These are phyloP conservation scores for Nasonia longicornis DNA, from an alignment of 1,140 invertebrate genomes.

Conservation along the genomic window DNA sequence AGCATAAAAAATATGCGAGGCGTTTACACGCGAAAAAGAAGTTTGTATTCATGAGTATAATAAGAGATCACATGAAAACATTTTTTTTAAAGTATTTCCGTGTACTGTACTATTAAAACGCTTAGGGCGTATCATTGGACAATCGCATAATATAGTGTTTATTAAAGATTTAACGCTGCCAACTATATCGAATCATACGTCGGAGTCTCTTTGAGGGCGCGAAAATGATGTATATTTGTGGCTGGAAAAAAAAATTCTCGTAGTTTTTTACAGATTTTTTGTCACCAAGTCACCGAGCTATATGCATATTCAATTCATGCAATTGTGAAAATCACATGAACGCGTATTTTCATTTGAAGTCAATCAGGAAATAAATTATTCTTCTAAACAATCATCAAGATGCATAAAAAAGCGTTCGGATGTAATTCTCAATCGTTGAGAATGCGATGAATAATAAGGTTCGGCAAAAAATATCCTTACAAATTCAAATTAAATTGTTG, in stretches of 20 bases:
- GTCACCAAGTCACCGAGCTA: no score
- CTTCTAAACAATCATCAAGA: background rate
- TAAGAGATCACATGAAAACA: constrained; percentile 18
- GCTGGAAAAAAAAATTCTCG: no score
- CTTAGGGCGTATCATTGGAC: background rate
- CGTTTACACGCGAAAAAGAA: background rate
- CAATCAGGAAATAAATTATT: background rate
- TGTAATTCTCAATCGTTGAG: no score
- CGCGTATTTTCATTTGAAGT: background rate
- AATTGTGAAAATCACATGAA: background rate
- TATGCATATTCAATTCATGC: no score
- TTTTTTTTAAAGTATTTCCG: background rate
- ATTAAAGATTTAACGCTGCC: background rate
- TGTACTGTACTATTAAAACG: background rate
- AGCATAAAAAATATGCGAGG: constrained; percentile 10
- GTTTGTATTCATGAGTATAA: constrained; percentile 18
- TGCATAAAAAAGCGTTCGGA: background rate
- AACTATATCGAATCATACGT: background rate
- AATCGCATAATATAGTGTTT: background rate
- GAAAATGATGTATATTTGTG: background rate
- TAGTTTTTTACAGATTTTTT: no score
- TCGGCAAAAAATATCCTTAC: background rate
- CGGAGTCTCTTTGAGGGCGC: no score
- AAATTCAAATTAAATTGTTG: background rate
- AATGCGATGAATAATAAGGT: background rate